Conservation (phyloP, 1,140 invertebrate genomes). For the Drosophila baimaii region DNA sequence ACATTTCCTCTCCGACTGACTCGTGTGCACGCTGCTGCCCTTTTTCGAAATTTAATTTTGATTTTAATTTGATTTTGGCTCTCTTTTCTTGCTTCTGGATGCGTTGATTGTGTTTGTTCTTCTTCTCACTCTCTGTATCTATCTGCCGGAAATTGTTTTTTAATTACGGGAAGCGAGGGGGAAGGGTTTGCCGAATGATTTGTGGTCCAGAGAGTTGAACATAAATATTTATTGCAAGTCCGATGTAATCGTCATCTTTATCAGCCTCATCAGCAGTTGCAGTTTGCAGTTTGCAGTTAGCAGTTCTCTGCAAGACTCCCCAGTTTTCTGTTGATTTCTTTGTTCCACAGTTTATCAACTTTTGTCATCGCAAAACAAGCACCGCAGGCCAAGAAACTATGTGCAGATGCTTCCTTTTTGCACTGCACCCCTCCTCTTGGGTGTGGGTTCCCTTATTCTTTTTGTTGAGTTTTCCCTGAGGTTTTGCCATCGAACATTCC, state of each 20-base stretch:
- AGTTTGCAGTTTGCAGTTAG: constrained; percentile 27
- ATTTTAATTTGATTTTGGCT: constrained; percentile 61
- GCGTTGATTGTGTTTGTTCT: constrained; percentile 38
- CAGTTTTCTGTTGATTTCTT: constrained; percentile 45
- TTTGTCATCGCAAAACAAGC: constrained; percentile 41
- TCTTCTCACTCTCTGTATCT: constrained; percentile 5
- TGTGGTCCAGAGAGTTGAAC: constrained; percentile 34
- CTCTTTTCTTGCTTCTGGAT: constrained; percentile 21
- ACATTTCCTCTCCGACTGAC: constrained; percentile 22
- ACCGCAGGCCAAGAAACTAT: constrained; percentile 42
- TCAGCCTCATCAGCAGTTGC: constrained; percentile 48
- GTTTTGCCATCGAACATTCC: constrained; percentile 31
- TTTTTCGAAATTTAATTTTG: constrained; percentile 51
- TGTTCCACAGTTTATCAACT: constrained; percentile 48
- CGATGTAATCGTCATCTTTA: constrained; percentile 42
- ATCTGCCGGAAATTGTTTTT: constrained; percentile 62
- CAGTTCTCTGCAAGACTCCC: constrained; percentile 2
- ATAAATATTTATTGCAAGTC: constrained; percentile 57
- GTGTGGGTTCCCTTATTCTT: neutral
- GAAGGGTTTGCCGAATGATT: constrained; percentile 28
- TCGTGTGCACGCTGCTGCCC: constrained; percentile 25
- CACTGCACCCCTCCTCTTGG: neutral
- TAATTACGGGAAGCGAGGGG: constrained; percentile 32
- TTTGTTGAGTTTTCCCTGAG: constrained; percentile 26
- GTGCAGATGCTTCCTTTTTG: constrained; percentile 15